phyloP scores from a whole-genome alignment of 2,113 vertebrate genomes.

The Galbula dea region DNA sequence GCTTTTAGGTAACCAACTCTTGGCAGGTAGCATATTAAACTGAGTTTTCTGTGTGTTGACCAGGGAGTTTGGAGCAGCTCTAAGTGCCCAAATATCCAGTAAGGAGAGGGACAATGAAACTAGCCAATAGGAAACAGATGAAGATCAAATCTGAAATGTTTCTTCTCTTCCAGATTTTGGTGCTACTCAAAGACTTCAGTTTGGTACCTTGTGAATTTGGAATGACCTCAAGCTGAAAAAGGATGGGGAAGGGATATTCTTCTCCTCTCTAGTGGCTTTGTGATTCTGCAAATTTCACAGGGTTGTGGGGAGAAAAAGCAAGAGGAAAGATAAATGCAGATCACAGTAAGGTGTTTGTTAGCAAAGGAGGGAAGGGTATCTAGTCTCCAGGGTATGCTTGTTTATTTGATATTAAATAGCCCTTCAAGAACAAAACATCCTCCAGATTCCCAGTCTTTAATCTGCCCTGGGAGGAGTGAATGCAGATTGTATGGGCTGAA shows the following conservation, averaged over 20 bases:
- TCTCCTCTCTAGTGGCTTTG: neutral
- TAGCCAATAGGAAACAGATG: neutral
- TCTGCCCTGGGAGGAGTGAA: neutral
- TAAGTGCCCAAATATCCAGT: neutral
- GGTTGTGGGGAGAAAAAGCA: neutral
- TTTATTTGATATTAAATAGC: neutral
- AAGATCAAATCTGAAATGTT: neutral
- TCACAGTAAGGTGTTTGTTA: neutral
- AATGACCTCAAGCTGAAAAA: neutral
- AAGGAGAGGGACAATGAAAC: neutral
- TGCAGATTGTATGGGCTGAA: neutral
- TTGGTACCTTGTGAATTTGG: neutral
- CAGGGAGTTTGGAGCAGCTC: neutral
- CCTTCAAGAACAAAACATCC: neutral
- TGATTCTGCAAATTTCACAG: neutral
- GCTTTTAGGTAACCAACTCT: neutral
- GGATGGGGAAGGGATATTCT: neutral
- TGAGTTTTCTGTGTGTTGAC: neutral
- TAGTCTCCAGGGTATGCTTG: neutral
- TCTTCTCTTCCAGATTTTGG: neutral
- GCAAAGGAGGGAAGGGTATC: neutral
- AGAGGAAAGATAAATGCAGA: neutral
- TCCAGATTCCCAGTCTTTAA: neutral
- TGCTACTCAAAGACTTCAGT: neutral
- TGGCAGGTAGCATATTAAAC: accelerated